Conservation (phyloP, 1,140 invertebrate genomes). For the Whitmania pigra region DNA sequence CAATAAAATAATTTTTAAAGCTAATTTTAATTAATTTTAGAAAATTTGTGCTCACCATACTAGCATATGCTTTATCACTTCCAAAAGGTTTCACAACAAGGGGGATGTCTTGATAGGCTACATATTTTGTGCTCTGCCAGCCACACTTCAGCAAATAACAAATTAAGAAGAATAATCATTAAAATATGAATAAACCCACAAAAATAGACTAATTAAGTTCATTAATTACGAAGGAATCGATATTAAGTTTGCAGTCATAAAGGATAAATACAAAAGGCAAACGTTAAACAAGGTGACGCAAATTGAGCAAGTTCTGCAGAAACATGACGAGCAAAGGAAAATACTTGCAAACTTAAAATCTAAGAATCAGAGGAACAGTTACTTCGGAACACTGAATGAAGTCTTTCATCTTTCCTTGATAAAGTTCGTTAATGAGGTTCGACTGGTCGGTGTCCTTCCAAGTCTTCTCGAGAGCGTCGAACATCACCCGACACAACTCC, state of each 20-base stretch:
- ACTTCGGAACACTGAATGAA: slow-evolving; percentile 76
- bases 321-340: neutral
- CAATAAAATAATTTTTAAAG: neutral
- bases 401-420: slow-evolving; percentile 72
- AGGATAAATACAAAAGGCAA: neutral
- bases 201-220: too few relatives aligned
- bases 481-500: slow-evolving; percentile 79
- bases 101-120: slow-evolving; percentile 76
- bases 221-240: too few relatives aligned
- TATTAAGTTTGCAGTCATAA: neutral
- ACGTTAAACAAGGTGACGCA: too few relatives aligned
- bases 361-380: slow-evolving; percentile 12
- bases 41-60: slow-evolving; percentile 52
- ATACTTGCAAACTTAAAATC: slow-evolving; percentile 8
- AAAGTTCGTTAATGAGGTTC: slow-evolving; percentile 65
- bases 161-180: neutral
- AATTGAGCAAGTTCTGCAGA: too few relatives aligned
- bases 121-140: slow-evolving; percentile 67
- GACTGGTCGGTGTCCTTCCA: slow-evolving; percentile 72
- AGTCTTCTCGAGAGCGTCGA: slow-evolving; percentile 73
- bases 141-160: slow-evolving; percentile 50
- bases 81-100: slow-evolving; percentile 74
- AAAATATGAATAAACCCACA: neutral
- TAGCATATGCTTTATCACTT: slow-evolving; percentile 61
- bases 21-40: neutral